These are phyloP conservation scores for Eospalax fontanierii DNA, from an alignment of 2,797 vertebrate species.

Conservation along the genomic window DNA sequence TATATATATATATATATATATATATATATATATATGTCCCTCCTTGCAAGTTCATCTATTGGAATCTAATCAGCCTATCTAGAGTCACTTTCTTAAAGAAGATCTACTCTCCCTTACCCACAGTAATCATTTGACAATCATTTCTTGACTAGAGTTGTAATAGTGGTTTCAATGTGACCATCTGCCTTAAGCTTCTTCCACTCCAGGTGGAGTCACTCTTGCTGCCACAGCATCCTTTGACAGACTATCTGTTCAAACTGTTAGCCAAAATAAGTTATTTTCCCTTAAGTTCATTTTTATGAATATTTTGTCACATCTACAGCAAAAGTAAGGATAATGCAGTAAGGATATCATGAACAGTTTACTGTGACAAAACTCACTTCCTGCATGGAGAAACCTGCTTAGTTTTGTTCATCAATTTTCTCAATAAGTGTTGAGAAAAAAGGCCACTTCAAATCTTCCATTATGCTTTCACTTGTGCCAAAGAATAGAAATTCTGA, in stretches of 20 bases:
- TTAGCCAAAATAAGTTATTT: background rate
- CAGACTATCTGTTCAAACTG: background rate
- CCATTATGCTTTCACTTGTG: background rate
- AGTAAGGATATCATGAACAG: background rate
- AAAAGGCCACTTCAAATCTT: background rate
- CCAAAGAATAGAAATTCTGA: background rate
- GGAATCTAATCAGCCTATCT: too few relatives aligned
- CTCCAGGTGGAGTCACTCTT: accelerated
- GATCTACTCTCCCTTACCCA: too few relatives aligned
- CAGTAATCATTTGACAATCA: too few relatives aligned
- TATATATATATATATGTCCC: too few relatives aligned
- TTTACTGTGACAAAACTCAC: background rate
- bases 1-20: too few relatives aligned
- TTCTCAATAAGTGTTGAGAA: too few relatives aligned
- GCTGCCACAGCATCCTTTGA: background rate
- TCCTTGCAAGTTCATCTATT: too few relatives aligned
- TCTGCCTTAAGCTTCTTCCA: background rate
- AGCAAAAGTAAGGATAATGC: background rate
- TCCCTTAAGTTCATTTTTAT: background rate
- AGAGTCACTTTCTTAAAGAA: too few relatives aligned
- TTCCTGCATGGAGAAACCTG: too few relatives aligned
- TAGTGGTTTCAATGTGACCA: too few relatives aligned
- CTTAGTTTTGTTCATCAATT: too few relatives aligned
- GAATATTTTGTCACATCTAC: background rate
- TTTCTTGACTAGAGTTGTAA: too few relatives aligned